These are phyloP conservation scores for Drosophila seclusa DNA, from an alignment of 2,888 invertebrate species.

Conservation along the genomic window DNA sequence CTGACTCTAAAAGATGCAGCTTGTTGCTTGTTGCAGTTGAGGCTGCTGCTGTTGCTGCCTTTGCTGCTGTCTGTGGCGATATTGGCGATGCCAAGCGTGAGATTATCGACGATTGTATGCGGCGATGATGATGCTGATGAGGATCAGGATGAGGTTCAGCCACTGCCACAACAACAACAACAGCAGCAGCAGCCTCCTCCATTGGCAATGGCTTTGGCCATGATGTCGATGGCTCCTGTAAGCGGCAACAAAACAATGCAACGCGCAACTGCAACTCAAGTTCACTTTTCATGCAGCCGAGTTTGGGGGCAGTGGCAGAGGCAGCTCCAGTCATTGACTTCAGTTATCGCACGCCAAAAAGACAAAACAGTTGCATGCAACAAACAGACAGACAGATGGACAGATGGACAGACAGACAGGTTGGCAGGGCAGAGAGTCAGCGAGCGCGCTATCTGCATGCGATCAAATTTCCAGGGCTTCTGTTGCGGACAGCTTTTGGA, in stretches of 20 bases:
- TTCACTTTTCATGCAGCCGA: conserved; percentile 75
- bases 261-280: conserved; percentile 69
- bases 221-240: conserved; percentile 64
- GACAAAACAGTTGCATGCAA: conserved; percentile 80
- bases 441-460: conserved; percentile 74
- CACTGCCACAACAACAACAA: conserved; percentile 19
- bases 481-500: conserved; percentile 51
- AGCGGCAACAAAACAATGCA: conserved; percentile 65
- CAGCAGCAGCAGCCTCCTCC: conserved; percentile 21
- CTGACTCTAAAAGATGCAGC: conserved; percentile 25
- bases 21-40: conserved; percentile 33
- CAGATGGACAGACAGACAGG: conserved; percentile 35
- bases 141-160: conserved; percentile 59
- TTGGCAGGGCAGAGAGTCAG: conserved; percentile 50
- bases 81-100: conserved; percentile 80
- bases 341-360: conserved; percentile 80
- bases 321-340: conserved; percentile 77
- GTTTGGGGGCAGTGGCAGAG: conserved; percentile 6
- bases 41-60: conserved; percentile 20
- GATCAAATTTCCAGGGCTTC: conserved; percentile 79
- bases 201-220: conserved; percentile 50
- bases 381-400: conserved; percentile 20
- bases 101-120: conserved; percentile 80
- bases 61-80: conserved; percentile 61
- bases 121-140: conserved; percentile 81